These are phyloP conservation scores for Drosophila parthenogenetica DNA, from an alignment of 2,888 invertebrate genomes.

Conservation along the genomic window DNA sequence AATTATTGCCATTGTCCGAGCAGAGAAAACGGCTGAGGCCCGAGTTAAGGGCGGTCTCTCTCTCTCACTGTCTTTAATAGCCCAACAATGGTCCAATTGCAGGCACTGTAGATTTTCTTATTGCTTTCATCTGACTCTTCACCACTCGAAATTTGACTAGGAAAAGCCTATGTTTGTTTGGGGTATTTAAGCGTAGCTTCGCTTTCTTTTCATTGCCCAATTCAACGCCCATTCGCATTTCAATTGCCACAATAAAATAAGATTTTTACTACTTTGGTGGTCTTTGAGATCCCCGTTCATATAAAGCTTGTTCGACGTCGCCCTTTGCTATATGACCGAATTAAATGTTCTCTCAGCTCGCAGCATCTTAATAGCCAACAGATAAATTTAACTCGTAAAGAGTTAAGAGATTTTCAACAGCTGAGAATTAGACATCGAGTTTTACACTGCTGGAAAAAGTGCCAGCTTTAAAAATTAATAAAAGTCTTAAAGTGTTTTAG, in stretches of 20 bases:
- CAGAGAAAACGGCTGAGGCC: slow-evolving; percentile 30
- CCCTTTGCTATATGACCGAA: slow-evolving; percentile 46
- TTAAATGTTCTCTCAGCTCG: slow-evolving; percentile 56
- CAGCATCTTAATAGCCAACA: slow-evolving; percentile 39
- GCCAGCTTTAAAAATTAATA: too few relatives aligned
- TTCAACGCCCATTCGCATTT: slow-evolving; percentile 78
- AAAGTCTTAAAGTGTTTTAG: too few relatives aligned
- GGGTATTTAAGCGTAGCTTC: slow-evolving; percentile 51
- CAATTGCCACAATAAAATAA: slow-evolving; percentile 76
- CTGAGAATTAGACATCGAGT: neutral
- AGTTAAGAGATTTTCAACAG: slow-evolving; percentile 34
- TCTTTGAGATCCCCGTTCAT: slow-evolving; percentile 38
- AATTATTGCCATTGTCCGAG: slow-evolving; percentile 65
- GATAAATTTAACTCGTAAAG: slow-evolving; percentile 62
- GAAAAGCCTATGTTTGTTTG: slow-evolving; percentile 41
- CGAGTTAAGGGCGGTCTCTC: neutral
- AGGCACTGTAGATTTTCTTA: slow-evolving; percentile 21
- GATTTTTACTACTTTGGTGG: slow-evolving; percentile 70
- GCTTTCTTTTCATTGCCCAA: slow-evolving; percentile 72
- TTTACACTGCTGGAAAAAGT: neutral
- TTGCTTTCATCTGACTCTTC: slow-evolving; percentile 11
- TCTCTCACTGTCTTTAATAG: slow-evolving; percentile 42
- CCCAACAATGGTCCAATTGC: slow-evolving; percentile 59
- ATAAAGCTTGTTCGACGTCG: slow-evolving; percentile 48
- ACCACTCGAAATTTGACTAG: slow-evolving; percentile 26